These are phyloP conservation scores for Emydoidea blandingii DNA, from an alignment of 2,797 vertebrate species.

Conservation along the genomic window DNA sequence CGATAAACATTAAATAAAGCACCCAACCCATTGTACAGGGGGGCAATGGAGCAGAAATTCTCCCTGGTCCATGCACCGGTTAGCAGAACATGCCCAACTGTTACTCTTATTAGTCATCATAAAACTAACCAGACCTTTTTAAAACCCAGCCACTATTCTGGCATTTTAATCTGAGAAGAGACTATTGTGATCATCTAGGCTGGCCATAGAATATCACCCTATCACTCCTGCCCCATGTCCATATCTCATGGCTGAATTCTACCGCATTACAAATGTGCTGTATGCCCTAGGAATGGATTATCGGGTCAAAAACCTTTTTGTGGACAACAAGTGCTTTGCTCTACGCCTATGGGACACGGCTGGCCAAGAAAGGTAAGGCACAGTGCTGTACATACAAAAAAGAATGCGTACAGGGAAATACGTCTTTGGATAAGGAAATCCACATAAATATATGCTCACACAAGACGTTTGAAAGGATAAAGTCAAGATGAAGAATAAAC, in stretches of 20 bases:
- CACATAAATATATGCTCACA: neutral
- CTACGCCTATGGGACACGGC: conserved; percentile 97
- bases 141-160: neutral
- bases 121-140: neutral
- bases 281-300: conserved; percentile 90
- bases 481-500: neutral
- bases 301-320: conserved; percentile 83
- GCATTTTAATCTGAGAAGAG: neutral
- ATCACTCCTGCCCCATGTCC: neutral
- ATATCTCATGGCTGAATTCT: neutral
- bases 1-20: neutral
- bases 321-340: conserved; percentile 85
- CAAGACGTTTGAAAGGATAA: neutral
- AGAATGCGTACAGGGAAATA: neutral
- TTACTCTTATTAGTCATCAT: neutral
- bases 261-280: neutral
- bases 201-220: accelerated
- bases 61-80: neutral
- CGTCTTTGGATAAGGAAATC: neutral
- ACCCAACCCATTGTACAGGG: neutral
- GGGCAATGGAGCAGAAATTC: neutral
- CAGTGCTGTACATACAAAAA: neutral
- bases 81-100: neutral
- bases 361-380: conserved; percentile 91
- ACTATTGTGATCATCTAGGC: neutral